Conservation (phyloP, 2,888 invertebrate genomes). For the Drosophila pullipes region DNA sequence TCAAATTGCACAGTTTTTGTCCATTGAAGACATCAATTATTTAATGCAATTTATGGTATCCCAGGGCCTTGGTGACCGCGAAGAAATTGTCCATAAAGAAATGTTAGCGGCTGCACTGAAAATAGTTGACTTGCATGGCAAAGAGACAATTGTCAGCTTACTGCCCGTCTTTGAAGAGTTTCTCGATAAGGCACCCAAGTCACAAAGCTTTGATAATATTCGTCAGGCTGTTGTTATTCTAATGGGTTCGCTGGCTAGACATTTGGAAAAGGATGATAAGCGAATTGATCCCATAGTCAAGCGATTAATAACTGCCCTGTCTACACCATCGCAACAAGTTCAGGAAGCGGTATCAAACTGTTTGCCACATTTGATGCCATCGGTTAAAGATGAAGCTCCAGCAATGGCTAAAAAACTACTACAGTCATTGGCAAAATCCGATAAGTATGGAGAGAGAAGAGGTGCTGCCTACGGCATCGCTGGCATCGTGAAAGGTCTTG, state of each 20-base stretch:
- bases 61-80: slow-evolving; percentile 94
- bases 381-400: slow-evolving; percentile 96
- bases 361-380: slow-evolving; percentile 96
- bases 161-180: slow-evolving; percentile 97
- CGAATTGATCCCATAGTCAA: slow-evolving; percentile 97
- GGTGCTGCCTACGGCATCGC: slow-evolving; percentile 99
- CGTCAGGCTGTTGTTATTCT: slow-evolving; percentile 98
- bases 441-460: slow-evolving; percentile 93
- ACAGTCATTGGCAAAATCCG: slow-evolving; percentile 94
- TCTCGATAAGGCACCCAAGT: slow-evolving; percentile 96
- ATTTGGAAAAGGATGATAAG: slow-evolving; percentile 95
- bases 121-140: slow-evolving; percentile 96
- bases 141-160: slow-evolving; percentile 91
- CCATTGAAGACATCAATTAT: slow-evolving; percentile 88
- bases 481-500: slow-evolving; percentile 98
- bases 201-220: slow-evolving; percentile 95
- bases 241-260: slow-evolving; percentile 98
- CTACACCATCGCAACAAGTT: slow-evolving; percentile 98
- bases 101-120: slow-evolving; percentile 98
- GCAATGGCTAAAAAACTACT: slow-evolving; percentile 94
- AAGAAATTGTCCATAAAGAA: slow-evolving; percentile 92
- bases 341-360: slow-evolving; percentile 99
- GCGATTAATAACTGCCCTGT: slow-evolving; percentile 94
- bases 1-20: slow-evolving; percentile 89
- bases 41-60: slow-evolving; percentile 95